Evolutionary conservation across 1,140 invertebrate species (phyloP), one percentile per base, ranked within the genome.

Genomic region (Penaeus indicus): DNA sequence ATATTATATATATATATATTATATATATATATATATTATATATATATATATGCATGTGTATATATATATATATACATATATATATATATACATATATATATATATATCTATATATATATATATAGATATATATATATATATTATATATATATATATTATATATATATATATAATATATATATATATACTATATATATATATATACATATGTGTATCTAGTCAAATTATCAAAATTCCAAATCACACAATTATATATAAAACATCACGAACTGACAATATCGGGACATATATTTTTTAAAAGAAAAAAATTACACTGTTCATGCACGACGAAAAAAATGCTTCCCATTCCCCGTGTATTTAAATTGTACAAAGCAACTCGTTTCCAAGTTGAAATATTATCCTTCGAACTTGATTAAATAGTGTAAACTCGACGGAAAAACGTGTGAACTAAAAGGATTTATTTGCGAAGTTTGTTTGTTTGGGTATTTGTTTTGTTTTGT

Each of bases 11-110:
- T 69, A 69, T 69, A 21, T 13, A 69, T 69, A 69, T 69, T 69
- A 13, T 69, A 69, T 69, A 69, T 69, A 21, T 69, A 8, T 19
- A 13, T 13, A 69, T 69, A 69, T 69, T 69, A 69, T 69, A 13
- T 69, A 69, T 19, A 69, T 69, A 13, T 69, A 13, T 69, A 13
- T 69, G 27, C 13, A 69, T 69, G 13, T 69, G 13, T 19, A 69
- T 69, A 69, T 69, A 69, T 69, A 13, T 13, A 69, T 69, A 69
- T 13, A 69, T 69, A 69, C 1, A 69, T 69, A 69, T 69, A 69
- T 69, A 69, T 69, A 69, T 69, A 69, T 69, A 69, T 19, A 69
- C 13, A 69, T 69, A 69, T 69, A 69, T 69, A 69, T 69, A 69
- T 69, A 69, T 69, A 69, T 69, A 69, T 19, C 5, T 69, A 21